A percentile compares a stretch with the other conserved stretches of the same genome.
These are phyloP conservation scores for Okapia johnstoni DNA, from an alignment of 2,113 vertebrate genomes.

Conservation along the genomic window DNA sequence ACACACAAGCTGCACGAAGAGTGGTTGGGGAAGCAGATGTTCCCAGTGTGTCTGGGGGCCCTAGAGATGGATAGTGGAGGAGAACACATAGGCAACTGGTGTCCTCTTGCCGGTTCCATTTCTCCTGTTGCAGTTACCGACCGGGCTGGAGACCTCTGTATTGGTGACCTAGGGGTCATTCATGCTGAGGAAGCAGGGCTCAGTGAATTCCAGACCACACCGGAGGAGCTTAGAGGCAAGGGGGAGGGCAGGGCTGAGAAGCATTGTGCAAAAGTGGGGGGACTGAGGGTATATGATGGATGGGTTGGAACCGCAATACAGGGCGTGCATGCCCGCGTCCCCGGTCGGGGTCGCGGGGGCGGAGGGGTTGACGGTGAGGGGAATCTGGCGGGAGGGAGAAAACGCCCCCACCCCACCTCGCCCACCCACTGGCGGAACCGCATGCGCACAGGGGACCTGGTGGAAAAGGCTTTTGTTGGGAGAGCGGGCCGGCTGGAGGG, in stretches of 20 bases:
- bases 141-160: background rate
- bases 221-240: background rate
- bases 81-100: background rate
- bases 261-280: background rate
- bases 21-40: background rate
- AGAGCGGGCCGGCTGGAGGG: slow-evolving; percentile 3
- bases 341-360: background rate
- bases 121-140: background rate
- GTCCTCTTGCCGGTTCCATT: background rate
- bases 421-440: background rate
- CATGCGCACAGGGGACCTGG: slow-evolving; percentile 48
- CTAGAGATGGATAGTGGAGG: background rate
- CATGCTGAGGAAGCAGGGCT: background rate
- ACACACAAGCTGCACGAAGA: background rate
- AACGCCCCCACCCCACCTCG: background rate
- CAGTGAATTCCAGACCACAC: background rate
- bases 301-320: background rate
- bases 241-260: background rate
- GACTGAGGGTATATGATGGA: background rate
- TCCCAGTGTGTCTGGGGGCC: background rate
- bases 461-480: slow-evolving; percentile 53
- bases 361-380: background rate
- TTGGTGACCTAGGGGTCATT: background rate
- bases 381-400: background rate
- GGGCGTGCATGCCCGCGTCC: background rate